Evolutionary conservation across 2,797 vertebrate genomes (phyloP), one percentile per base, ranked within the genome.

Genomic region (Falco biarmicus): DNA sequence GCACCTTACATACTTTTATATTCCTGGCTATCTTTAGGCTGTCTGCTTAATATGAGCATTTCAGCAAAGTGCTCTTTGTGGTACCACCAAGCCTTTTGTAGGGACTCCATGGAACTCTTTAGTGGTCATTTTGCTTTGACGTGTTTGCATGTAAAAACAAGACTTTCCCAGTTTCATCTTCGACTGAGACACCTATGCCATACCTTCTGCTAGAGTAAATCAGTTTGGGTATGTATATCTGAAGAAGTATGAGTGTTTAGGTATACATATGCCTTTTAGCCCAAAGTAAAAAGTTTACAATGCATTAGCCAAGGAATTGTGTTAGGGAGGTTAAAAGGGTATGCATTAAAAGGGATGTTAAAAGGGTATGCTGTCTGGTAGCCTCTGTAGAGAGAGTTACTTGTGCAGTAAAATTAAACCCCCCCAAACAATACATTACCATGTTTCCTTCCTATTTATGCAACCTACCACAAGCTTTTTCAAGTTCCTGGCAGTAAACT

Each of bases 81-180:
- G 22, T 32, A 17, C 54, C 21, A 12, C n/a, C 3, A 5, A 45
- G 43, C 10, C 34, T 71, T 79, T 64, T 0, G 2, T 56, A 39
- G 37, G 31, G 18, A n/a, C 22, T 5, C 32, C 5, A 1, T 0
- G 0, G 57, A 29, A n/a, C 37, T 8, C 29, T 61, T 69, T 47
- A 71, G 19, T 53, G 31, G 8, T 53, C 9, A 31, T 73, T 85
- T 82, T 87, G 8, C 64, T 90, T 83, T 79, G 39, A 50, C 4
- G 1, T 59, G 12, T 89, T 87, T 87, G 22, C 39, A 8, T 37
- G 5, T 6, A 34, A 56, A 11, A 87, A 16, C 3, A 29, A 57
- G 54, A 34, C 20, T 47, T 93, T 54, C 69, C 47, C 16, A 22
- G 34, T 51, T 79, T 83, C 47, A 43, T 26, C 47, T 73, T 83